phyloP scores from a whole-genome alignment of 2,113 vertebrate species.

The Cephalopterus ornatus region DNA sequence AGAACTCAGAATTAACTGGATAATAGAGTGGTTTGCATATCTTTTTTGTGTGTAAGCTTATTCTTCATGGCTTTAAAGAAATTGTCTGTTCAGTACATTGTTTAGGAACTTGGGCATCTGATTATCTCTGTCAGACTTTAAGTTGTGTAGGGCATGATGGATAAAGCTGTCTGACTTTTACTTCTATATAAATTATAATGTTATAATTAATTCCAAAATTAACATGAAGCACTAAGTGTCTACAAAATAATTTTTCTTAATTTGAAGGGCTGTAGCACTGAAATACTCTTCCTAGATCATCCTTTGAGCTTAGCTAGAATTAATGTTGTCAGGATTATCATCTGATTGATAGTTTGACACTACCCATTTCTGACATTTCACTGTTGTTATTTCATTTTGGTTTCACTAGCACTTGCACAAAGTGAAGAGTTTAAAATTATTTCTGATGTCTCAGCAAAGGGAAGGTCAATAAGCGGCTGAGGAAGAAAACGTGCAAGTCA shows the following conservation, averaged over 20 bases:
- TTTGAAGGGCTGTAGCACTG: not conserved
- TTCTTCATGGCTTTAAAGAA: not conserved
- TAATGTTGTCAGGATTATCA: not conserved
- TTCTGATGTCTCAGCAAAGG: slow-evolving; percentile 23
- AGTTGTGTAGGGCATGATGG: not conserved
- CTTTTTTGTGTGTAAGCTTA: not conserved
- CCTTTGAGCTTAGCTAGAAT: not conserved
- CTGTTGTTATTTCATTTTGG: not conserved
- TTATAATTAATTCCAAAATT: not conserved
- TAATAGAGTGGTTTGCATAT: not conserved
- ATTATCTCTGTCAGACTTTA: not conserved
- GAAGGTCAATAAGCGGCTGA: not conserved
- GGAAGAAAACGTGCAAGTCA: not conserved
- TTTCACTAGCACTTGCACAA: not conserved
- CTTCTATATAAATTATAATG: not conserved
- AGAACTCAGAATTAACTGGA: not conserved
- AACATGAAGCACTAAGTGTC: not conserved
- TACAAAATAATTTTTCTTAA: not conserved
- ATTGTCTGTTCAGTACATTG: not conserved
- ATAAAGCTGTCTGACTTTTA: not conserved
- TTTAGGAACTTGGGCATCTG: not conserved
- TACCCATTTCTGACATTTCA: not conserved
- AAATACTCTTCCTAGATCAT: not conserved
- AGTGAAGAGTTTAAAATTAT: not conserved
- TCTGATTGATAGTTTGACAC: slow-evolving; percentile 14